Conservation (phyloP, 2,113 vertebrate species). For the Hylia prasina region DNA sequence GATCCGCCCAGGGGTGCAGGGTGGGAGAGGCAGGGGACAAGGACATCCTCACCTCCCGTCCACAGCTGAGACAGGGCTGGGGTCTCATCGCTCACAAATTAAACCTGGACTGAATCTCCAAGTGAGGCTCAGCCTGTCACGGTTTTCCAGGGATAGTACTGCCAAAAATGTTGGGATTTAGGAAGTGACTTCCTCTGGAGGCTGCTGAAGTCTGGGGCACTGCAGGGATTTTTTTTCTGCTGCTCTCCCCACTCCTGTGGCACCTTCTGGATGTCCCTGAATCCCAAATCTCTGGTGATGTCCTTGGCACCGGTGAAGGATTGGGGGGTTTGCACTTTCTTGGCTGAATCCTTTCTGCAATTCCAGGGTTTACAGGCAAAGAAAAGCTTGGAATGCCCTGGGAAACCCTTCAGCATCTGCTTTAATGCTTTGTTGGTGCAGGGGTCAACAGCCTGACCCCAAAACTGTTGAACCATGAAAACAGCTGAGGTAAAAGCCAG, state of each 20-base stretch:
- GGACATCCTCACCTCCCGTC: not conserved
- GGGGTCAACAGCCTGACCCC: not conserved
- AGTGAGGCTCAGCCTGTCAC: not conserved
- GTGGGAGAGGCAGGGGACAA: not conserved
- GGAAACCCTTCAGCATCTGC: not conserved
- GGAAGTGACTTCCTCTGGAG: not conserved
- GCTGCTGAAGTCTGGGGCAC: not conserved
- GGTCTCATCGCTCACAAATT: not conserved
- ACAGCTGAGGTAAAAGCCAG: not conserved
- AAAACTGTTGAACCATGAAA: not conserved
- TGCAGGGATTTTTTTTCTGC: not conserved
- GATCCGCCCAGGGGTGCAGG: not conserved
- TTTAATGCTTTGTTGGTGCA: not conserved
- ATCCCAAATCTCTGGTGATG: not conserved
- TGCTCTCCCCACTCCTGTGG: rapidly evolving
- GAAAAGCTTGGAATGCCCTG: not conserved
- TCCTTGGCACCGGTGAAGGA: not conserved
- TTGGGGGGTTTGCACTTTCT: not conserved
- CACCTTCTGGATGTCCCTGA: not conserved
- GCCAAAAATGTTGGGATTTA: not conserved
- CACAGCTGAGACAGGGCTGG: not conserved
- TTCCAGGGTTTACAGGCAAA: not conserved
- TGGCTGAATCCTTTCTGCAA: not conserved
- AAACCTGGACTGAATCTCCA: not conserved
- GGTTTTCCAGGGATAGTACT: not conserved